Evolutionary conservation across 1,140 invertebrate genomes (phyloP), one percentile per base, ranked within the genome.

Genomic region (Drosophila burlai): DNA sequence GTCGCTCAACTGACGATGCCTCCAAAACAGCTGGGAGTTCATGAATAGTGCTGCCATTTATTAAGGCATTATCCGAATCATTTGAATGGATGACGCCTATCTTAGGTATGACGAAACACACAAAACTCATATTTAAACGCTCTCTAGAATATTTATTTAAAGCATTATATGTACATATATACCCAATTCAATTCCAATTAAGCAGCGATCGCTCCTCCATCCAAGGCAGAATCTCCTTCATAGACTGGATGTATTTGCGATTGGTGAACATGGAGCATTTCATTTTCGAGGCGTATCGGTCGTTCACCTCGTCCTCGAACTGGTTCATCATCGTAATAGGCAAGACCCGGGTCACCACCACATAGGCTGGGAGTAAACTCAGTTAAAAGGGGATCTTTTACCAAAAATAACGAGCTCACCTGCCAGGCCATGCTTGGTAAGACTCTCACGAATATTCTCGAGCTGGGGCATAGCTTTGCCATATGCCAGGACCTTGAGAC

Each of bases 261-360:
- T 83, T 89, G 4, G 68, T 68, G 10, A 76, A 80, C 67, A 85
- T 89, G 26, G 67, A 75, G 8, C 86, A 59, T 9, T 78, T 79
- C 42, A 72, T 78, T 47, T 78, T 79, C 29, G 58, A 59, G 94
- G 94, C 21, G 94, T 83, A 21, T 94, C 83, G 18, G 94, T 76
- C 43, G 49, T 62, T 26, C 15, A 69, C 29, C 62, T 64, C 65
- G 60, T 79, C 45, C 52, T 79, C 76, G 9, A 46, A 63, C 38
- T 78, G 45, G 26, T 46, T 58, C 65, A 79, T 59, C 46, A 79
- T 36, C 0, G 76, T 29, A 9, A 79, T 79, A 34, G 76, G 76
- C n/a, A 79, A 4, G 6, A 58, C 76, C 0, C 76, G 46, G 5
- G 75, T 69, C 4, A 78, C 76, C 13, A 79, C 75, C 16, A 79